Evolutionary conservation across 2,113 vertebrate genomes (phyloP).

Genomic region (Lasiurus cinereus): DNA sequence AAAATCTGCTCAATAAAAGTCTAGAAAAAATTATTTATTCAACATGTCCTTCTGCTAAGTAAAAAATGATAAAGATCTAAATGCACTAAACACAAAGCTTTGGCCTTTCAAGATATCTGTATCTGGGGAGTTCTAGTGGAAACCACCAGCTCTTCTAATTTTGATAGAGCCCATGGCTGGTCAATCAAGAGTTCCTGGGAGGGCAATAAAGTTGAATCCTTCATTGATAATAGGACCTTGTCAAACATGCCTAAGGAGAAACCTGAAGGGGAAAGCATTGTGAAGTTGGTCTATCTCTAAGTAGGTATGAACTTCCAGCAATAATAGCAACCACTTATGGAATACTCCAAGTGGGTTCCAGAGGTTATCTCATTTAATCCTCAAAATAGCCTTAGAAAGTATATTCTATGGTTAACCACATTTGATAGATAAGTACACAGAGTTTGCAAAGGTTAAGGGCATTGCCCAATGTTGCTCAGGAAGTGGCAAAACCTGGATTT

Average conservation of each 20-base stretch:
- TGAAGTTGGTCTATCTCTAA: neutral
- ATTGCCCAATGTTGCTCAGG: neutral
- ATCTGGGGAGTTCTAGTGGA: conserved; percentile 36
- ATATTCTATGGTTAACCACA: neutral
- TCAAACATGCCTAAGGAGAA: conserved; percentile 48
- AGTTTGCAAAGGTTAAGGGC: neutral
- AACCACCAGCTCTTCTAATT: conserved; percentile 48
- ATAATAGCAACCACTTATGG: neutral
- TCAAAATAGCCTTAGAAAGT: neutral
- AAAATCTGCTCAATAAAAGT: conserved; percentile 12
- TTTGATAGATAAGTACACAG: conserved; percentile 4
- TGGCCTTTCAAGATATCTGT: conserved; percentile 42
- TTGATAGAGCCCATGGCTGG: conserved; percentile 10
- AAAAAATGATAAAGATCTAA: conserved; percentile 34
- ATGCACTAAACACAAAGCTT: conserved; percentile 30
- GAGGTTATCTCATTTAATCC: neutral
- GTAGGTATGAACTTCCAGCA: conserved; percentile 27
- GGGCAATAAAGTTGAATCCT: conserved; percentile 43
- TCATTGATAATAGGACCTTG: conserved; percentile 43
- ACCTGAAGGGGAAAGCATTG: neutral
- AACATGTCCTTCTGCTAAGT: conserved; percentile 7
- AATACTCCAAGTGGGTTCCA: neutral
- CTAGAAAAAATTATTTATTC: neutral
- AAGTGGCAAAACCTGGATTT: neutral
- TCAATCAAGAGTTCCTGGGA: conserved; percentile 61